Conservation (phyloP, 2,888 invertebrate species). For the Apamea sordens region DNA sequence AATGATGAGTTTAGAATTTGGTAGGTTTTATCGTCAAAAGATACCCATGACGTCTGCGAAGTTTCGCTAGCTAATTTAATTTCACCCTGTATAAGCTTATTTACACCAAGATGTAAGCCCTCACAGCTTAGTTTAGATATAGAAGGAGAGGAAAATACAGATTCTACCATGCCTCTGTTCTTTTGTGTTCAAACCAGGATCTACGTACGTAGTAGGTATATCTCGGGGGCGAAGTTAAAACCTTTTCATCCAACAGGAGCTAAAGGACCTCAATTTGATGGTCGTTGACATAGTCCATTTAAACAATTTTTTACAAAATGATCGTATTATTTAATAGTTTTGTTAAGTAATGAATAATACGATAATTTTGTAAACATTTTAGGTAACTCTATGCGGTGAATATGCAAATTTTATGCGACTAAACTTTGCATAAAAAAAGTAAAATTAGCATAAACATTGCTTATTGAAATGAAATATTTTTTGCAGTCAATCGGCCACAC, state of each 20-base stretch:
- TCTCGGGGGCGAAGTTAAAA: too few species aligned
- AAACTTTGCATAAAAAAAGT: conserved; percentile 21
- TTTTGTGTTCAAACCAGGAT: not conserved
- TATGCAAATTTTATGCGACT: conserved; percentile 41
- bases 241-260: not conserved
- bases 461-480: conserved; percentile 6
- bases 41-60: too few species aligned
- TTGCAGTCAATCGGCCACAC: not conserved
- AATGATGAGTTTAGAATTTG: too few species aligned
- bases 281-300: not conserved
- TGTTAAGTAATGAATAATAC: conserved; percentile 20
- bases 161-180: too few species aligned
- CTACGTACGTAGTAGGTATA: not conserved
- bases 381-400: not conserved
- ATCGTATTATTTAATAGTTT: too few species aligned
- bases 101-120: too few species aligned
- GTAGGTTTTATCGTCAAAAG: too few species aligned
- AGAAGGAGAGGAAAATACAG: too few species aligned
- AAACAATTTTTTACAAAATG: too few species aligned
- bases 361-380: not conserved
- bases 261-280: not conserved
- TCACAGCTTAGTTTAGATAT: too few species aligned
- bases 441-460: conserved; percentile 34
- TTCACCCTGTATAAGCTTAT: too few species aligned
- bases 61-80: too few species aligned